Percentiles rank a stretch among this genome's conserved stretches.
Evolutionary conservation across 2,797 vertebrate genomes (phyloP).

Genomic region (Anabacerthia variegaticeps): DNA sequence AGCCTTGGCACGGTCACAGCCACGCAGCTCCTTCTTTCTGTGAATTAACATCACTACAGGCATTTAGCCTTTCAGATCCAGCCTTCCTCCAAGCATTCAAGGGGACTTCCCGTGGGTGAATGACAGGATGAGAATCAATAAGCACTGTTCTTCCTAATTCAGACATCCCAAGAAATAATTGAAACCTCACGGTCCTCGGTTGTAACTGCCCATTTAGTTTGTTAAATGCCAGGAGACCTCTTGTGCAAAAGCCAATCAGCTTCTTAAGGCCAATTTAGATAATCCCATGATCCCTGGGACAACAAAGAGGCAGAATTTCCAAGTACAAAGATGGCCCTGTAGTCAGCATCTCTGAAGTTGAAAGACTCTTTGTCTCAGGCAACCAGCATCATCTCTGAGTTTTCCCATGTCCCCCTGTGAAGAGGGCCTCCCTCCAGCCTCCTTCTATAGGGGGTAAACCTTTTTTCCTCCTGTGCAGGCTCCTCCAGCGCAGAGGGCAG

Average conservation of each 20-base stretch:
- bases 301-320: background rate
- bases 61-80: background rate
- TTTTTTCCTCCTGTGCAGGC: background rate
- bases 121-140: background rate
- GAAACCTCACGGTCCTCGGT: background rate
- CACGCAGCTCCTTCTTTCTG: background rate
- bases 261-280: constrained; percentile 18
- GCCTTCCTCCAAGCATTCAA: background rate
- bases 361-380: constrained; percentile 12
- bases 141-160: background rate
- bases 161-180: background rate
- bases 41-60: background rate
- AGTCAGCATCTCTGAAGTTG: background rate
- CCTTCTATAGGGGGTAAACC: background rate
- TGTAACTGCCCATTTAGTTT: background rate
- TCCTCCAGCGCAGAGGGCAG: background rate
- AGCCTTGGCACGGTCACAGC: background rate
- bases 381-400: background rate
- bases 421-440: background rate
- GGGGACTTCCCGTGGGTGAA: background rate
- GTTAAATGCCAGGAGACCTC: background rate
- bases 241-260: background rate
- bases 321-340: constrained; percentile 27
- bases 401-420: background rate
- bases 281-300: constrained; percentile 18